These are phyloP conservation scores for Drosophila pectinifera DNA, from an alignment of 1,140 invertebrate genomes.

Conservation along the genomic window DNA sequence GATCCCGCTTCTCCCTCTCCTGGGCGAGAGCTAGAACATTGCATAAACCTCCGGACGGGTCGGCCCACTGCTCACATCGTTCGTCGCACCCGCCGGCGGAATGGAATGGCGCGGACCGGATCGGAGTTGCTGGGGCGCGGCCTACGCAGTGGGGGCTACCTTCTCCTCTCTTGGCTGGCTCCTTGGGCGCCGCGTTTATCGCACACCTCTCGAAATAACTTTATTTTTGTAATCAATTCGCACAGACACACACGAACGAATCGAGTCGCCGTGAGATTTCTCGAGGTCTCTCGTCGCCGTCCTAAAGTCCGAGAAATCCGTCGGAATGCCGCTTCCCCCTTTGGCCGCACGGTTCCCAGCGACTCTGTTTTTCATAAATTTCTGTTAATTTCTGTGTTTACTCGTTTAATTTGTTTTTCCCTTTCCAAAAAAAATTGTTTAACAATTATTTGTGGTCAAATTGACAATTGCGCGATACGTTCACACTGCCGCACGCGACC, in stretches of 20 bases:
- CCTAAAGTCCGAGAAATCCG: constrained; percentile 10
- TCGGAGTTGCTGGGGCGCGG: not conserved
- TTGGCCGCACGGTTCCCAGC: not conserved
- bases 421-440: constrained; percentile 50
- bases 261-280: constrained; percentile 1
- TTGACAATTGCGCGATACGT: constrained; percentile 10
- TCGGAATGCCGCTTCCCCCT: constrained; percentile 4
- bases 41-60: constrained; percentile 68
- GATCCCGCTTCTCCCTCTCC: constrained; percentile 31
- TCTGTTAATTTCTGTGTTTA: constrained; percentile 56
- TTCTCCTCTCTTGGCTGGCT: constrained; percentile 4
- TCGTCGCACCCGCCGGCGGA: constrained; percentile 26
- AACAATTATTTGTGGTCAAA: constrained; percentile 48
- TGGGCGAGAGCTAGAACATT: constrained; percentile 77
- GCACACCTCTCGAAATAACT: constrained; percentile 35
- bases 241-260: constrained; percentile 28
- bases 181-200: constrained; percentile 23
- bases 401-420: constrained; percentile 44
- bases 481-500: constrained; percentile 13
- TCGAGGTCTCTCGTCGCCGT: constrained; percentile 24
- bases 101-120: constrained; percentile 1
- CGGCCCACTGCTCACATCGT: constrained; percentile 66
- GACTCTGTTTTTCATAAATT: constrained; percentile 31
- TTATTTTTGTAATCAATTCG: constrained; percentile 44
- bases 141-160: constrained; percentile 7